Evolutionary conservation across 2,888 invertebrate genomes (phyloP).

Genomic region (Ypsolopha scabrella): DNA sequence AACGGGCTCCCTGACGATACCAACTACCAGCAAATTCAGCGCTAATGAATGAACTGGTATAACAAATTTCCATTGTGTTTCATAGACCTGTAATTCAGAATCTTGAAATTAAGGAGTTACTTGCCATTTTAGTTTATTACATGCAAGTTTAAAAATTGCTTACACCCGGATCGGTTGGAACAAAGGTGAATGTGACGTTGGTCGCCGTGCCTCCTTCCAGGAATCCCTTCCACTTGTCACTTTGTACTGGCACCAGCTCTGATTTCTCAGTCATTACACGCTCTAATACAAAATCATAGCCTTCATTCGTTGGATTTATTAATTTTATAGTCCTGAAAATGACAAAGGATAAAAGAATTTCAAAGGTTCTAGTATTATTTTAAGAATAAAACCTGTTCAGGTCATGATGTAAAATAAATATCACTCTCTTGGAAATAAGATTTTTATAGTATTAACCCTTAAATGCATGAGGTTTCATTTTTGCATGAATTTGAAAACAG

Average conservation of each 20-base stretch:
- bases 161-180: constrained; percentile 72
- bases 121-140: not conserved
- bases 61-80: constrained; percentile 75
- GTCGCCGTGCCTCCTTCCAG: constrained; percentile 71
- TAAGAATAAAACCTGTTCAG: too few species aligned
- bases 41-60: constrained; percentile 69
- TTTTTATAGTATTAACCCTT: too few species aligned
- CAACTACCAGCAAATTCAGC: constrained; percentile 72
- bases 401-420: too few species aligned
- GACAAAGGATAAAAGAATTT: not conserved
- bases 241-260: constrained; percentile 68
- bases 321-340: constrained; percentile 70
- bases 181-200: constrained; percentile 74
- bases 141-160: not conserved
- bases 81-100: constrained; percentile 46
- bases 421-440: too few species aligned
- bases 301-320: constrained; percentile 74
- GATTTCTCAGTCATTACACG: constrained; percentile 55
- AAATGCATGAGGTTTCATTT: too few species aligned
- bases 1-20: constrained; percentile 72
- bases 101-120: not conserved
- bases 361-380: too few species aligned
- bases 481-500: too few species aligned
- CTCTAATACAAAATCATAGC: constrained; percentile 71
- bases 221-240: constrained; percentile 68